phyloP scores from a whole-genome alignment of 2,888 invertebrate species.

The Alcis repandata region DNA sequence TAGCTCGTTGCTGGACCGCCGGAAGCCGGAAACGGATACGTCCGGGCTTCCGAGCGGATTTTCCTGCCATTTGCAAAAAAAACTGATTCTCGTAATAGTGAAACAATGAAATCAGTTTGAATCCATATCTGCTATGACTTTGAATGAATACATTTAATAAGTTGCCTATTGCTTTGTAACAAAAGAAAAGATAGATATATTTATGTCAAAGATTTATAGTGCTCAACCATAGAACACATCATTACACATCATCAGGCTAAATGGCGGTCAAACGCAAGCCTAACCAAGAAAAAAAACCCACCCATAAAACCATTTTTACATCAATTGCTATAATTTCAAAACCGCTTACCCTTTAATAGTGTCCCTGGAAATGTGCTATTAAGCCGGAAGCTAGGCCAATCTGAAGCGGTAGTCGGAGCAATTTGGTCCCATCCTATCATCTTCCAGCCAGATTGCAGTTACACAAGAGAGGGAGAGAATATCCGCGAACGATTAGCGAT shows the following conservation, averaged over 20 bases:
- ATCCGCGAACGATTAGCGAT: constrained; percentile 69
- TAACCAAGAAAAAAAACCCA: too few relatives aligned
- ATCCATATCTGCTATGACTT: too few relatives aligned
- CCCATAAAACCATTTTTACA: too few relatives aligned
- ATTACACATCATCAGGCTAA: too few relatives aligned
- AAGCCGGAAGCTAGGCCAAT: background rate
- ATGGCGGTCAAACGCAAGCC: too few relatives aligned
- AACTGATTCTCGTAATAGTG: background rate
- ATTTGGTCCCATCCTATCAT: constrained; percentile 19
- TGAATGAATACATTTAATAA: too few relatives aligned
- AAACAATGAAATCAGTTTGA: background rate
- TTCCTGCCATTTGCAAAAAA: constrained; percentile 3
- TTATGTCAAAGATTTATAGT: too few relatives aligned
- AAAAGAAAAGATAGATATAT: too few relatives aligned
- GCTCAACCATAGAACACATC: too few relatives aligned
- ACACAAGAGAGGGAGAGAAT: constrained; percentile 26
- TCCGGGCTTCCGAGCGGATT: constrained; percentile 14
- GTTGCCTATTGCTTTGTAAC: too few relatives aligned
- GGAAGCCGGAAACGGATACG: constrained; percentile 8
- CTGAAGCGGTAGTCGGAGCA: constrained; percentile 5
- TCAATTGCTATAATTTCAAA: too few relatives aligned
- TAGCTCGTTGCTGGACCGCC: background rate
- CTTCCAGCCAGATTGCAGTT: constrained; percentile 21
- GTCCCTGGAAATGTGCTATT: background rate
- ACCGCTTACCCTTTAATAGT: background rate